phyloP scores from a whole-genome alignment of 2,888 invertebrate genomes.

The Tachina grossa region DNA sequence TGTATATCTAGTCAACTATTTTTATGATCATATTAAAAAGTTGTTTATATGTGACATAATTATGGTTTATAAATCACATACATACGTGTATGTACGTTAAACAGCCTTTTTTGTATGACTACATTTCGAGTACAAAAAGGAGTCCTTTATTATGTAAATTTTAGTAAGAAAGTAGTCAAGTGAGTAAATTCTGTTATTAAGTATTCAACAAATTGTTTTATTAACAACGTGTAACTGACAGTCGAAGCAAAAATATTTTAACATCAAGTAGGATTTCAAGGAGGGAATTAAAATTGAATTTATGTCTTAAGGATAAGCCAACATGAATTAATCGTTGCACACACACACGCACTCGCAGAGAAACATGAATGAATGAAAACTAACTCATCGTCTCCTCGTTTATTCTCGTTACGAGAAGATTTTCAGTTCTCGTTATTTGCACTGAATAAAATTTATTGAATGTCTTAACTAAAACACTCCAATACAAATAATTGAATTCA shows the following conservation, averaged over 20 bases:
- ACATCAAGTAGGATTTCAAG: conserved; percentile 61
- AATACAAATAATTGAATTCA: conserved; percentile 72
- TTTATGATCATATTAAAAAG: conserved; percentile 39
- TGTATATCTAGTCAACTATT: not conserved
- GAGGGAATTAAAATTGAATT: conserved; percentile 65
- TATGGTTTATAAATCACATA: not conserved
- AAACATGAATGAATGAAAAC: conserved; percentile 6
- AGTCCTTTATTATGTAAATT: conserved; percentile 31
- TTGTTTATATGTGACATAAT: conserved; percentile 38
- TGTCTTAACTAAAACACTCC: conserved; percentile 68
- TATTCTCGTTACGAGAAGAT: conserved; percentile 1
- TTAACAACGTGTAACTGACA: conserved; percentile 63
- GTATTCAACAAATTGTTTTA: conserved; percentile 59
- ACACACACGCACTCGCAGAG: not conserved
- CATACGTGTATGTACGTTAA: not conserved
- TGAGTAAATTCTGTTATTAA: conserved; percentile 53
- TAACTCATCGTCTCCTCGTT: not conserved
- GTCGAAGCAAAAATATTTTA: conserved; percentile 60
- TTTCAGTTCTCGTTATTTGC: conserved; percentile 21
- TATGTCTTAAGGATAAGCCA: conserved; percentile 66
- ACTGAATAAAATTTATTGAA: conserved; percentile 68
- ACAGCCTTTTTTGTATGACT: not conserved
- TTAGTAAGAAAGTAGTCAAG: not conserved
- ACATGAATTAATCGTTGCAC: conserved; percentile 66
- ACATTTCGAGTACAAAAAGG: not conserved